A percentile compares a stretch with the other conserved stretches of the same genome.
phyloP scores from a whole-genome alignment of 2,888 invertebrate species.

The Notocelia uddmanniana region DNA sequence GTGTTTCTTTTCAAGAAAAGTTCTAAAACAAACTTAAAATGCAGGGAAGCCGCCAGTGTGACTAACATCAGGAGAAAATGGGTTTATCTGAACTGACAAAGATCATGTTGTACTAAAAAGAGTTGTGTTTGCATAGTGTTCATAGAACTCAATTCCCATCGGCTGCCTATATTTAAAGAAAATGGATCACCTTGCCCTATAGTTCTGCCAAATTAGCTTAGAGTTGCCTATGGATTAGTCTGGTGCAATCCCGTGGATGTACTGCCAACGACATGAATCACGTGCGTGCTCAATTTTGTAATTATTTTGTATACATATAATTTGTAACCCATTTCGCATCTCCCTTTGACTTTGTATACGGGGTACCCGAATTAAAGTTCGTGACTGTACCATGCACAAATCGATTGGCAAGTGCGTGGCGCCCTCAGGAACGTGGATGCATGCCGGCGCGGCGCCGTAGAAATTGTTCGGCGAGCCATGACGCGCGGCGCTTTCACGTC shows the following conservation, averaged over 20 bases:
- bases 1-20: conserved; percentile 6
- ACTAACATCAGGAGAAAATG: not conserved
- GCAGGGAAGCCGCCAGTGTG: not conserved
- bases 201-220: not conserved
- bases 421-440: conserved; percentile 38
- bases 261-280: not conserved
- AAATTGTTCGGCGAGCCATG: conserved; percentile 78
- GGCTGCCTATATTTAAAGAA: not conserved
- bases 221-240: not conserved
- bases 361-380: no score
- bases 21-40: not conserved
- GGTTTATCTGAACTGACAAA: no score
- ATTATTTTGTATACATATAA: no score
- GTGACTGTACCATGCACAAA: not conserved
- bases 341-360: no score
- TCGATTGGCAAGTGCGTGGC: conserved; percentile 31
- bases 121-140: no score
- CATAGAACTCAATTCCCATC: not conserved
- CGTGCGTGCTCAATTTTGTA: no score
- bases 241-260: not conserved
- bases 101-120: no score
- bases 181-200: not conserved
- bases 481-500: conserved; percentile 76
- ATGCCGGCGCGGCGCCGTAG: conserved; percentile 53
- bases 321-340: no score